Evolutionary conservation across 1,140 invertebrate genomes (phyloP).

Genomic region (Brachionus rubens): DNA sequence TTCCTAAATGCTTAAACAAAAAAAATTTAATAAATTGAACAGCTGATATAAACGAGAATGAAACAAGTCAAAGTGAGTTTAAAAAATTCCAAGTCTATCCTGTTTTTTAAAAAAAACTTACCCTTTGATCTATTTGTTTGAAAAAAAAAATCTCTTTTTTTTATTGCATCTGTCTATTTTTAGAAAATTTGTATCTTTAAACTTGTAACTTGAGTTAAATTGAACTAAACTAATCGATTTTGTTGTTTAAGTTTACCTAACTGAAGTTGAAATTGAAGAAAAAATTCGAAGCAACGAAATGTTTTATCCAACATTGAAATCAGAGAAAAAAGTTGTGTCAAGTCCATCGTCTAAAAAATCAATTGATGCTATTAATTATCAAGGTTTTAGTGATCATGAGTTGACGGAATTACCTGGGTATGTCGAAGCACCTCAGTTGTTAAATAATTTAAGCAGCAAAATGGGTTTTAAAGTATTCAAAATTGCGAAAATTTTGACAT

Average conservation of each 20-base stretch:
- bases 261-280: conserved; percentile 4
- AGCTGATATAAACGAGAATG: not conserved
- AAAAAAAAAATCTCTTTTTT: not conserved
- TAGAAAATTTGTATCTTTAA: not conserved
- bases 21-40: conserved; percentile 6
- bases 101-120: not conserved
- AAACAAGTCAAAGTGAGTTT: not conserved
- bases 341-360: not conserved
- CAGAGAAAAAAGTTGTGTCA: not conserved
- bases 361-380: not conserved
- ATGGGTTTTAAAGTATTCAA: conserved; percentile 28
- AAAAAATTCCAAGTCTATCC: no score
- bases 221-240: not conserved
- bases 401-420: conserved; percentile 27
- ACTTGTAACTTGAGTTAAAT: no score
- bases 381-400: conserved; percentile 28
- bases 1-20: not conserved
- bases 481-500: not conserved
- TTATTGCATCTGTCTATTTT: not conserved
- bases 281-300: conserved; percentile 3
- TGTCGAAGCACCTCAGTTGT: conserved; percentile 34
- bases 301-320: conserved; percentile 33
- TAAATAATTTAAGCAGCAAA: conserved; percentile 33
- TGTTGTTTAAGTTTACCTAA: not conserved
- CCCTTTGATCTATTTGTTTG: not conserved